Percentiles rank a stretch among this genome's conserved stretches.
Conservation (phyloP, 2,113 vertebrate species). For the Cheilinus undulatus region DNA sequence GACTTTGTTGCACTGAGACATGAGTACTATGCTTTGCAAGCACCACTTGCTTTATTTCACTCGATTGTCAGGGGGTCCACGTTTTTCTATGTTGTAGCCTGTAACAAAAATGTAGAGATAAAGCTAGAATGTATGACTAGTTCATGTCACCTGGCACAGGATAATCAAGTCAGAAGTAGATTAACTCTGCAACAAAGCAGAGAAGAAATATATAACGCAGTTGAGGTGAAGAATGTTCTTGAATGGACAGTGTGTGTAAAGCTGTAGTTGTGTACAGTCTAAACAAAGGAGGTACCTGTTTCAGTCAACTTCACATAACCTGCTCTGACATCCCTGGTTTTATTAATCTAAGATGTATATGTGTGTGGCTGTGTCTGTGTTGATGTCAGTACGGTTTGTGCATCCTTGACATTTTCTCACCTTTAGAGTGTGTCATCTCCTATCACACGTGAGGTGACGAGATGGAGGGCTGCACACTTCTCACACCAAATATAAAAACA, state of each 20-base stretch:
- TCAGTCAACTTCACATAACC: not conserved
- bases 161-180: not conserved
- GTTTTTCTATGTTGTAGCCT: not conserved
- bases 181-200: too few species aligned
- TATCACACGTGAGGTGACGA: constrained; percentile 18
- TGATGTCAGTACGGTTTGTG: not conserved
- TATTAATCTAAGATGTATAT: not conserved
- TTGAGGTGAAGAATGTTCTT: not conserved
- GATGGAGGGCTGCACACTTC: constrained; percentile 17
- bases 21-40: not conserved
- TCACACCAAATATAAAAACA: constrained; percentile 45
- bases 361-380: not conserved
- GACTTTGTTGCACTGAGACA: not conserved
- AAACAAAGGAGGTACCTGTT: not conserved
- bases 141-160: not conserved
- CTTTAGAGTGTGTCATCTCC: constrained; percentile 39
- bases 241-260: not conserved
- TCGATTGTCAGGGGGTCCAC: not conserved
- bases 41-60: not conserved
- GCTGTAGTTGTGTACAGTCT: not conserved
- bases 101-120: not conserved
- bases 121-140: not conserved
- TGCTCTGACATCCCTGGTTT: not conserved
- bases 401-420: constrained; percentile 37
- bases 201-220: not conserved